Base-by-base conservation (phyloP, 2,797 vertebrate genomes). In the Peromyscus nudipes region DNA sequence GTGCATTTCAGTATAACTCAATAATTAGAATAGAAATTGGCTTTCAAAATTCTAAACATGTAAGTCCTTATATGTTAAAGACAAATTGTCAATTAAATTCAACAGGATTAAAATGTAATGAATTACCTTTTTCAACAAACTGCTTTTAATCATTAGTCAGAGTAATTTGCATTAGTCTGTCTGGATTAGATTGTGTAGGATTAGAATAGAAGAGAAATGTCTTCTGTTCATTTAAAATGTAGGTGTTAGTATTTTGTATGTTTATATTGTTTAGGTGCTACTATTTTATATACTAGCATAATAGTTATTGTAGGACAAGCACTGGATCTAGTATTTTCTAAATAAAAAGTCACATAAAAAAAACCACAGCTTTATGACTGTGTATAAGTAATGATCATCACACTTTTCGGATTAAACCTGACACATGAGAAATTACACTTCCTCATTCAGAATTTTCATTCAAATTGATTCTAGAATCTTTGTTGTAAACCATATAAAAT, bases 1-100 rank as follows among this genome's bases (percentile, higher is more conserved):
- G 29, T 73, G 37, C 13, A 17, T 77, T 95, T 73, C 67, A 9
- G 93, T 80, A 62, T n/a, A 73, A 80, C 40, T 46, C 52, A 79
- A 85, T 60, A 86, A 96, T 73, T 52, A 86, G 46, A 7, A 62
- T 92, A 34, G 57, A 80, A 92, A 84, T 14, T 80, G 21, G 85
- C n/a, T 80, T 85, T 75, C 23, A 95, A 65, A 71, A 84, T 43
- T n/a, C 57, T 43, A 52, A 94, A 40, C 52, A 34, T 71, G 43
- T 1, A 91, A 1, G 37, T 55, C 23, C 5, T 67, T 60, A 12
- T 64, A 40, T 88, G 37, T 92, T 88, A 69, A 94, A 89, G 81
- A 89, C 60, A 86, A 84, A 80, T 76, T 79, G 25, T 77, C 16
- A 93, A 25, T 29, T 76, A 46, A 34, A 34, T 89, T 23, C 71